Evolutionary conservation across 2,113 vertebrate genomes (phyloP).

Genomic region (Ondatra zibethicus): DNA sequence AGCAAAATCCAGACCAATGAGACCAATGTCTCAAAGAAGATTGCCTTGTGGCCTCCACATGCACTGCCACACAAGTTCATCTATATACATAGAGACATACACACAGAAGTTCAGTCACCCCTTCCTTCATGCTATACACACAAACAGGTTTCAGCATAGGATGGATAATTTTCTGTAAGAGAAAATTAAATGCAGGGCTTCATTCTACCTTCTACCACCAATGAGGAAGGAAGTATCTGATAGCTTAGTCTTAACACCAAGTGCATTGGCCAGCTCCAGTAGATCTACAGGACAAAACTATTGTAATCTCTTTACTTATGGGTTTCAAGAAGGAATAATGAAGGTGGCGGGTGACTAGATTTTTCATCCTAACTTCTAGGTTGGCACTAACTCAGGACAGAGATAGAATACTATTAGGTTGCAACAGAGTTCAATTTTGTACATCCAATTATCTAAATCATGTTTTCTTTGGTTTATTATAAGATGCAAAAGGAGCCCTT

Average conservation of each 20-base stretch:
- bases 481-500: conserved; percentile 25
- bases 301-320: background rate
- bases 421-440: background rate
- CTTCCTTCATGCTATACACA: background rate
- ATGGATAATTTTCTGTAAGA: background rate
- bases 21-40: background rate
- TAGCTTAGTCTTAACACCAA: background rate
- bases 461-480: conserved; percentile 11
- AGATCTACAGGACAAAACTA: background rate
- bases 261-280: no score
- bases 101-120: background rate
- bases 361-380: background rate
- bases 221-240: background rate
- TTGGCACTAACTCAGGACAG: background rate
- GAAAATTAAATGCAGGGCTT: background rate
- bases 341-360: background rate
- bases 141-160: background rate
- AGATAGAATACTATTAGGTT: background rate
- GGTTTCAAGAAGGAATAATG: background rate
- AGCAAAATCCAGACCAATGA: background rate
- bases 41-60: background rate
- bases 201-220: background rate
- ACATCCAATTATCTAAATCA: background rate
- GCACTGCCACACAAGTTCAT: background rate
- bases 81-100: background rate